Evolutionary conservation across 1,140 invertebrate species (phyloP).

Genomic region (Drosophila auraria): DNA sequence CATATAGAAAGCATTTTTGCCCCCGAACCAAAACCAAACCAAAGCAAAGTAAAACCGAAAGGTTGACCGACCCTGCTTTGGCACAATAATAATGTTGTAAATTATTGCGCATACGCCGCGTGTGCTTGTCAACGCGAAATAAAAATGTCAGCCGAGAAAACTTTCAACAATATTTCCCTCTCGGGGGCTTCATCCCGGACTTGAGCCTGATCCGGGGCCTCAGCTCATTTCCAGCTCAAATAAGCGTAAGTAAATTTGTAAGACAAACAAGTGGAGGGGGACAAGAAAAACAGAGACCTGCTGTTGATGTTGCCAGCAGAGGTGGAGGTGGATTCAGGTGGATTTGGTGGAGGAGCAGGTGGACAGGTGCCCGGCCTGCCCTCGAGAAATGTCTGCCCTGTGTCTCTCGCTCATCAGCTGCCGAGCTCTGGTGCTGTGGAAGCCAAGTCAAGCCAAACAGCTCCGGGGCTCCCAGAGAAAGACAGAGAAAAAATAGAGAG

Average conservation of each 20-base stretch:
- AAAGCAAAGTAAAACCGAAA: background rate
- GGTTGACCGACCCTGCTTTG: constrained; percentile 14
- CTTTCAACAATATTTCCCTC: constrained; percentile 45
- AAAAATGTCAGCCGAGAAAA: constrained; percentile 38
- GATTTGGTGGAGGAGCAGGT: constrained; percentile 20
- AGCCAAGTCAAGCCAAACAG: constrained; percentile 76
- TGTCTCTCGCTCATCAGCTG: constrained; percentile 23
- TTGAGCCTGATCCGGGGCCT: constrained; percentile 17
- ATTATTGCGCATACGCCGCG: constrained; percentile 77
- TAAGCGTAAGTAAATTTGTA: constrained; percentile 83
- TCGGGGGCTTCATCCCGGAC: constrained; percentile 11
- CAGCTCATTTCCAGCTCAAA: constrained; percentile 79
- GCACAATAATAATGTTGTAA: constrained; percentile 73
- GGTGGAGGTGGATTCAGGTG: constrained; percentile 4
- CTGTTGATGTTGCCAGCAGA: constrained; percentile 37
- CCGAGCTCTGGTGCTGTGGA: constrained; percentile 12
- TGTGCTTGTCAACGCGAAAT: constrained; percentile 64
- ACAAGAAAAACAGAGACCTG: constrained; percentile 54
- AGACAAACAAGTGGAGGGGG: constrained; percentile 73
- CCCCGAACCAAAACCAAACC: constrained; percentile 8
- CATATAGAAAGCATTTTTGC: constrained; percentile 69
- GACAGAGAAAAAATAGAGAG: constrained; percentile 26
- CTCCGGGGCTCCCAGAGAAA: constrained; percentile 44
- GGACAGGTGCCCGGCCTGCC: constrained; percentile 37
- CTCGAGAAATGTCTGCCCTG: constrained; percentile 36